Percentiles rank a stretch among this genome's conserved stretches.
phyloP scores from a whole-genome alignment of 1,140 invertebrate species.

The Pseudomyrmex dendroicus region DNA sequence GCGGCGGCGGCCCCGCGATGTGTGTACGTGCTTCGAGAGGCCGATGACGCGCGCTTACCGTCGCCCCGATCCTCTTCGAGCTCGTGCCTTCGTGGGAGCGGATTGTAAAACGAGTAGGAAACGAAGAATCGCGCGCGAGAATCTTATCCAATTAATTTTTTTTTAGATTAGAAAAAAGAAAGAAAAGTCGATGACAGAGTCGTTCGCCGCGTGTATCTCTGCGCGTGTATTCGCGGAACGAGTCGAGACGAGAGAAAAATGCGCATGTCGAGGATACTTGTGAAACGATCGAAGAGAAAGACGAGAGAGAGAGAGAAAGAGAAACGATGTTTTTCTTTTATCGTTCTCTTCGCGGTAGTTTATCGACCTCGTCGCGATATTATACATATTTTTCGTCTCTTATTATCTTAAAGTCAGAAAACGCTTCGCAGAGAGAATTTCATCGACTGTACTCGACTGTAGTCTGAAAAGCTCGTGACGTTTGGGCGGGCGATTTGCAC shows the following conservation, averaged over 20 bases:
- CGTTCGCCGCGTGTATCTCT: background rate
- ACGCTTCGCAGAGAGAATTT: background rate
- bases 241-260: constrained; percentile 13
- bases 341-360: background rate
- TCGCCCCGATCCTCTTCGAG: constrained; percentile 10
- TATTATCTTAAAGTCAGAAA: too few relatives aligned
- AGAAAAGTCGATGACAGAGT: constrained; percentile 1
- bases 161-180: constrained; percentile 45
- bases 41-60: constrained; percentile 55
- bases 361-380: too few relatives aligned
- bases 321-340: background rate
- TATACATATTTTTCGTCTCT: too few relatives aligned
- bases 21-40: constrained; percentile 67
- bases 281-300: background rate
- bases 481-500: constrained; percentile 10
- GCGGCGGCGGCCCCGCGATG: background rate
- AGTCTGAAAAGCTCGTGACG: constrained; percentile 37
- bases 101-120: constrained; percentile 58
- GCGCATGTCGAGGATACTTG: constrained; percentile 6
- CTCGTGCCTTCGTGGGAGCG: constrained; percentile 66
- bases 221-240: constrained; percentile 19
- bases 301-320: background rate
- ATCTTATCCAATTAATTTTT: constrained; percentile 70
- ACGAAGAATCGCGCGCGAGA: constrained; percentile 58
- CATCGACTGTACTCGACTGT: background rate